A percentile compares a stretch with the other conserved stretches of the same genome.
These are phyloP conservation scores for Drosophila ogumai DNA, from an alignment of 1,140 invertebrate genomes.

Conservation along the genomic window DNA sequence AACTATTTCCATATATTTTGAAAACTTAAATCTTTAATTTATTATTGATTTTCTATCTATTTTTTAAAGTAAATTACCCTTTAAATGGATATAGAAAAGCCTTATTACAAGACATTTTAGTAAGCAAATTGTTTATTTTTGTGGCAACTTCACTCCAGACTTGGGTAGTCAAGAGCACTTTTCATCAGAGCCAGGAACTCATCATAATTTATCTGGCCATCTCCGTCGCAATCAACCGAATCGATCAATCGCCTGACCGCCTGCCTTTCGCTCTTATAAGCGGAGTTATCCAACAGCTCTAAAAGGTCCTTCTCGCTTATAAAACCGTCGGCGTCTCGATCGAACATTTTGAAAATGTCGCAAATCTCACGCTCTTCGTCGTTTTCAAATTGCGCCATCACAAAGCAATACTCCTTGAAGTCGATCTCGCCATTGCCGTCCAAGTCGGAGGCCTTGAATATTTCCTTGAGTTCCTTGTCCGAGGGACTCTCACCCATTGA, in stretches of 20 bases:
- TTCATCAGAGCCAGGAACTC: conserved; percentile 72
- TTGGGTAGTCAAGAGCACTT: neutral
- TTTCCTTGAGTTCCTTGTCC: conserved; percentile 79
- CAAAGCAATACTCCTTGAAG: conserved; percentile 65
- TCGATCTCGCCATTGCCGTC: conserved; percentile 84
- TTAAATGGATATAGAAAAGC: neutral
- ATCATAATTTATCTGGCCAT: conserved; percentile 94
- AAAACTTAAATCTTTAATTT: neutral
- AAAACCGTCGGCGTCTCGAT: conserved; percentile 96
- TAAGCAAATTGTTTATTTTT: neutral
- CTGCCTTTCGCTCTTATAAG: neutral
- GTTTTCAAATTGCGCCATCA: conserved; percentile 54
- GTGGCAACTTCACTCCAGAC: neutral
- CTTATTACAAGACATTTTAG: neutral
- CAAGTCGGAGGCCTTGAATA: conserved; percentile 82
- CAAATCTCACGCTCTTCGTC: conserved; percentile 51
- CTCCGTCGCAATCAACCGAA: conserved; percentile 92
- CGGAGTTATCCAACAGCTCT: conserved; percentile 92
- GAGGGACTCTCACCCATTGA: conserved; percentile 73
- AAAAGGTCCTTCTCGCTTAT: conserved; percentile 95
- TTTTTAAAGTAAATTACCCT: neutral
- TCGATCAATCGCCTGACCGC: neutral
- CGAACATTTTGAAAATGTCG: conserved; percentile 90
- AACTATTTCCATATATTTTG: neutral
- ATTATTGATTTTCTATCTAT: neutral